phyloP scores from a whole-genome alignment of 1,140 invertebrate genomes.

The Neodiprion virginianus region DNA sequence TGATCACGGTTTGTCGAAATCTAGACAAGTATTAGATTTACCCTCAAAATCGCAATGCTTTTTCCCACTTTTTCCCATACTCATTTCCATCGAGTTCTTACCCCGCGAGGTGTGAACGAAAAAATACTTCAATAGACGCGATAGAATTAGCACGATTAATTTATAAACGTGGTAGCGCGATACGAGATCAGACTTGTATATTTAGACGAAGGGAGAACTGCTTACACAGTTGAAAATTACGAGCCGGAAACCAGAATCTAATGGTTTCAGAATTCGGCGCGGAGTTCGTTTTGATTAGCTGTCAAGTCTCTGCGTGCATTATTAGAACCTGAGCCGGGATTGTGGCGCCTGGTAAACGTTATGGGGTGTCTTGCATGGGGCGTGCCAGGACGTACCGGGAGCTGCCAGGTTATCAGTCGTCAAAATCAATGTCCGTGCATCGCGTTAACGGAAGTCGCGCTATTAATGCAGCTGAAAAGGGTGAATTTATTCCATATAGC shows the following conservation, averaged over 20 bases:
- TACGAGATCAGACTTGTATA: too few species aligned
- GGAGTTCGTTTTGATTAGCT: constrained; percentile 5
- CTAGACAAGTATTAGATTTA: too few species aligned
- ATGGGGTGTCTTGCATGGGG: neutral
- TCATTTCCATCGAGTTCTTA: too few species aligned
- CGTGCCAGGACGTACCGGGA: neutral
- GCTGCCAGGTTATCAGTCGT: neutral
- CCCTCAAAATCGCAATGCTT: too few species aligned
- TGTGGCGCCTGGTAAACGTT: neutral
- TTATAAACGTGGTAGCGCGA: too few species aligned
- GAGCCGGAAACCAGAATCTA: neutral
- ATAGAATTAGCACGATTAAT: too few species aligned
- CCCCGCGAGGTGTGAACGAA: too few species aligned
- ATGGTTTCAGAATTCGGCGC: neutral
- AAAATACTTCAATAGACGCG: too few species aligned
- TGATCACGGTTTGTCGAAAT: too few species aligned
- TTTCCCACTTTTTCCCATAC: too few species aligned
- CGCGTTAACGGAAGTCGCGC: constrained; percentile 2
- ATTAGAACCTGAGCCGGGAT: too few species aligned
- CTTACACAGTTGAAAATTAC: neutral
- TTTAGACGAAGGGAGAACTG: neutral
- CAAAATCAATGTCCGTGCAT: neutral
- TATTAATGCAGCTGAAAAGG: neutral
- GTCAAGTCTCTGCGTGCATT: neutral
- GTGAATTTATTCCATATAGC: neutral